Base-by-base conservation (phyloP, 2,113 vertebrate genomes). In the Pseudopipra pipra region DNA sequence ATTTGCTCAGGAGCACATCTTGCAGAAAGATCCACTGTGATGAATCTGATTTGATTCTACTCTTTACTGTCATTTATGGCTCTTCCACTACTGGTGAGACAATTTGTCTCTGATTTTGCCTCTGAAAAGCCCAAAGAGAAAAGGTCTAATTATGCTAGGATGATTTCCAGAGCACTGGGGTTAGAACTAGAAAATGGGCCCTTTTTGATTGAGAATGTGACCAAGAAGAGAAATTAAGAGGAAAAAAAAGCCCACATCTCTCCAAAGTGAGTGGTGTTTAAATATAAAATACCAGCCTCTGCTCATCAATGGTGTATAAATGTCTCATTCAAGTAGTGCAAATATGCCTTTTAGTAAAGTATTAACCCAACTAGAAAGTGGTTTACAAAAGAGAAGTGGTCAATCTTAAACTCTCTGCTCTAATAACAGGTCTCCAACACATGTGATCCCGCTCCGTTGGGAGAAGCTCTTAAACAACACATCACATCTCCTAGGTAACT, bases 401-500 rank as follows among this genome's bases (percentile, higher is more conserved):
- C 56, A 68, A 3, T 46, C 62, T 71, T 62, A 49, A 82, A 56
- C n/a, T 9, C 65, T 24, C 54, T 4, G 4, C 85, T 63, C 58
- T 30, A 58, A 55, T 31, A 65, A 20, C 55, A 71, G n/a, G 21
- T 61, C 75, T 41, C 23, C 62, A 80, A 41, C 49, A 37, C 71
- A 3, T 1, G 5, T 33, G 37, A 43, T 51, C 37, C 35, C n/a
- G 21, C 54, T 94, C 52, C 49, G 5, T 24, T 19, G 39, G 85
- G 78, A 87, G 83, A 8, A 86, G 52, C 86, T 65, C 75, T 56
- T 20, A 49, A 85, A 82, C 61, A 78, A 77, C 88, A 33, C 51
- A 19, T 27, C 78, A 18, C 2, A 58, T 77, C 71, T 89, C 97
- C 94, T 83, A 41, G 89, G 95, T 39, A 78, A 95, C 95, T 43